phyloP scores from a whole-genome alignment of 2,797 vertebrate genomes.

The Syngnathus rostellatus region DNA sequence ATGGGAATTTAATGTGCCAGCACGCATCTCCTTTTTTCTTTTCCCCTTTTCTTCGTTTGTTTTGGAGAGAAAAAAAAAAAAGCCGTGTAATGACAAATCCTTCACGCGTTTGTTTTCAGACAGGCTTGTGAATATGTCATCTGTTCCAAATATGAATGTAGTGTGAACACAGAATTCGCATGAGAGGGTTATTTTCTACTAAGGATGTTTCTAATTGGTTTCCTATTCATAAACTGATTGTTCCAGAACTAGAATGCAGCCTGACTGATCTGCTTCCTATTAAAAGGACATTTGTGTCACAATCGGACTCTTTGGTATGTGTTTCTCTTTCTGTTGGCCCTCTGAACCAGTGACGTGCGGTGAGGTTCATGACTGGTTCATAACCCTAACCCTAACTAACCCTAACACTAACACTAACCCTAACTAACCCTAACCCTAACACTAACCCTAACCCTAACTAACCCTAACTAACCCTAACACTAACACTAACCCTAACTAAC shows the following conservation, averaged over 20 bases:
- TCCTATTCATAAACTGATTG: slow-evolving; percentile 61
- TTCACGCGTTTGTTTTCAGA: slow-evolving; percentile 39
- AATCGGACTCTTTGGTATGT: slow-evolving; percentile 19
- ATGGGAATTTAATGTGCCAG: slow-evolving; percentile 66
- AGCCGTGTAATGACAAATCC: slow-evolving; percentile 37
- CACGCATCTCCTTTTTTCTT: slow-evolving; percentile 63
- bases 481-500: too few species aligned
- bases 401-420: too few species aligned
- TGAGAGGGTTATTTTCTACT: slow-evolving; percentile 75
- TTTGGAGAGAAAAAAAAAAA: slow-evolving; percentile 23
- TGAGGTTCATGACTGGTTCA: too few species aligned
- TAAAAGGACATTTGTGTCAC: slow-evolving; percentile 66
- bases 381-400: too few species aligned
- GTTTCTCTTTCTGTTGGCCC: not conserved
- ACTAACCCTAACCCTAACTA: too few species aligned
- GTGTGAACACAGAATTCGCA: slow-evolving; percentile 67
- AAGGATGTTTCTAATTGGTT: slow-evolving; percentile 73
- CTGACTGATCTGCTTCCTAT: slow-evolving; percentile 71
- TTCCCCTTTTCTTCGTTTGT: slow-evolving; percentile 29
- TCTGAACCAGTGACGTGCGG: too few species aligned
- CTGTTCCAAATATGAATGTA: slow-evolving; percentile 65
- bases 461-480: too few species aligned
- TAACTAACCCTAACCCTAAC: too few species aligned
- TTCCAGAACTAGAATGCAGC: slow-evolving; percentile 67
- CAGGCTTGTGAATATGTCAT: slow-evolving; percentile 63